Conservation (phyloP, 2,113 vertebrate genomes). For the Pteruthius melanotis region DNA sequence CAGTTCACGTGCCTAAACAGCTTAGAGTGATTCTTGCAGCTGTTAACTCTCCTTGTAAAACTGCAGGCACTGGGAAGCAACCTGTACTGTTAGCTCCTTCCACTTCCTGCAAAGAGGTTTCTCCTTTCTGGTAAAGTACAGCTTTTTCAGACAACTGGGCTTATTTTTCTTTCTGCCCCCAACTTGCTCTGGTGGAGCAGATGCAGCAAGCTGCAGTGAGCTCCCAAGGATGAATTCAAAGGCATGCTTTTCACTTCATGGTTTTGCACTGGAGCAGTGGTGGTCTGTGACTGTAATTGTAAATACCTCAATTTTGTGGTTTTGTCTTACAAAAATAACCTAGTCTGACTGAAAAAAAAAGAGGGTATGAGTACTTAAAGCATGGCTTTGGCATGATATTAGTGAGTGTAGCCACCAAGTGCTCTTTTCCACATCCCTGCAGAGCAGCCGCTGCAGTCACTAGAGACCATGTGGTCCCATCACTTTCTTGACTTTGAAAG, state of each 20-base stretch:
- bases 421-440: neutral
- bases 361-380: neutral
- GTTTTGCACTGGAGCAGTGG: neutral
- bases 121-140: neutral
- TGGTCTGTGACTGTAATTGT: neutral
- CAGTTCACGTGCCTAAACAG: neutral
- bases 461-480: fast-evolving
- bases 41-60: neutral
- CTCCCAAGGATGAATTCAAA: neutral
- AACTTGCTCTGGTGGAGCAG: neutral
- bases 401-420: neutral
- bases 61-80: neutral
- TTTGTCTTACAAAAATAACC: neutral
- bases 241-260: neutral
- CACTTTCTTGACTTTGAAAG: neutral
- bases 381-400: neutral
- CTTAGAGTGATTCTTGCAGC: neutral
- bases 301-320: neutral
- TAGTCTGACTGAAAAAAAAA: neutral
- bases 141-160: neutral
- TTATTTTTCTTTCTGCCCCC: neutral
- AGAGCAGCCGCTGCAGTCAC: neutral
- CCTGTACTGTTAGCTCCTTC: neutral
- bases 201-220: neutral
- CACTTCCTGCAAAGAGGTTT: neutral